Conservation (phyloP, 2,797 vertebrate genomes). For the Myotis pilosus region DNA sequence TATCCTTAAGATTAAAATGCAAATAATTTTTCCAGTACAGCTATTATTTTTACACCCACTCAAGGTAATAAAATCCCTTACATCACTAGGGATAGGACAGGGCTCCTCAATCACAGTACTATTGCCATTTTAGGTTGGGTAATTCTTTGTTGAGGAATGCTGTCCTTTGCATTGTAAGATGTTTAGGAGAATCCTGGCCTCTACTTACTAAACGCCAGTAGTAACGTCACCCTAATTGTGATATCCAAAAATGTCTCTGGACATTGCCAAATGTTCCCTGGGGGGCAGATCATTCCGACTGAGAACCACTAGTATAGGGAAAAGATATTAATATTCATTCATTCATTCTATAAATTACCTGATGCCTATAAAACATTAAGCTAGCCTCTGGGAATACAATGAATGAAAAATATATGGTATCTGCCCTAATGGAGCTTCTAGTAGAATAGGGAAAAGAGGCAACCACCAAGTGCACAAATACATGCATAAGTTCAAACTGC, state of each 20-base stretch:
- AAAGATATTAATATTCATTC: background rate
- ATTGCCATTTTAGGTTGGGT: background rate
- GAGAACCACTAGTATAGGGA: background rate
- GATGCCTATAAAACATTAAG: background rate
- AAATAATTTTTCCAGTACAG: background rate
- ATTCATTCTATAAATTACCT: background rate
- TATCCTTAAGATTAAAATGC: conserved; percentile 31
- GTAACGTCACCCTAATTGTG: background rate
- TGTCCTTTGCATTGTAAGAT: background rate
- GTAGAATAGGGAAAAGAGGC: background rate
- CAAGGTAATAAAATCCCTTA: background rate
- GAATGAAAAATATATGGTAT: background rate
- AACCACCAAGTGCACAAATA: background rate
- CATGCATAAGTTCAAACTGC: background rate
- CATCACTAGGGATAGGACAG: background rate
- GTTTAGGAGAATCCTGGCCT: background rate
- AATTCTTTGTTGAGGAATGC: background rate
- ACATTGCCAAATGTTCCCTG: background rate
- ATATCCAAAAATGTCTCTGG: background rate
- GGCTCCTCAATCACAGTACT: background rate
- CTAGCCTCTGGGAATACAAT: background rate
- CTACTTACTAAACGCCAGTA: background rate
- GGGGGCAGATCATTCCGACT: background rate
- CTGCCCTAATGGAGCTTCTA: background rate
- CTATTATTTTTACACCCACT: background rate